Evolutionary conservation across 1,140 invertebrate species (phyloP).

Genomic region (Formica exsecta): DNA sequence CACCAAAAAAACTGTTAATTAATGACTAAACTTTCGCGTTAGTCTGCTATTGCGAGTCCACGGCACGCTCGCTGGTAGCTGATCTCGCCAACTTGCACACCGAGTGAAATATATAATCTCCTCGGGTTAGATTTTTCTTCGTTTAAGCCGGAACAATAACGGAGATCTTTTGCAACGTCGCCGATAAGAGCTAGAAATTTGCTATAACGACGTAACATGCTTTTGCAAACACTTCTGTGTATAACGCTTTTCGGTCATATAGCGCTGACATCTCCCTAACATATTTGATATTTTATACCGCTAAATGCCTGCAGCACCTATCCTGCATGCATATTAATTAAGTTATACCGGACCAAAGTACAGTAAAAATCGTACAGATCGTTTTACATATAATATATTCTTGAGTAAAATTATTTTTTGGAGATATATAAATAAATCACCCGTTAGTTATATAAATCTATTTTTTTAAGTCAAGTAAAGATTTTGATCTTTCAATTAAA

Average conservation of each 20-base stretch:
- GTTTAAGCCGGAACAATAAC: slow-evolving; percentile 64
- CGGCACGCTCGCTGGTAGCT: slow-evolving; percentile 48
- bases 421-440: slow-evolving; percentile 27
- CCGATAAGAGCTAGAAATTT: slow-evolving; percentile 60
- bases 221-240: slow-evolving; percentile 8
- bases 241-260: slow-evolving; percentile 32
- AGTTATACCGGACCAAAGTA: slow-evolving; percentile 24
- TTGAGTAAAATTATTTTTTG: slow-evolving; percentile 18
- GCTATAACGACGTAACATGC: slow-evolving; percentile 35
- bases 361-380: background rate
- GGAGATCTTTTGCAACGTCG: slow-evolving; percentile 46
- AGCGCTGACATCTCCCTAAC: slow-evolving; percentile 11
- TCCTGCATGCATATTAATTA: slow-evolving; percentile 51
- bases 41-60: slow-evolving; percentile 45
- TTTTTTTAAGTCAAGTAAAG: background rate
- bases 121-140: slow-evolving; percentile 53
- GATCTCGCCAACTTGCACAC: slow-evolving; percentile 48
- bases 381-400: background rate
- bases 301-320: slow-evolving; percentile 47
- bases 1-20: slow-evolving; percentile 67
- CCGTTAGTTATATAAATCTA: background rate
- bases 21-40: slow-evolving; percentile 62
- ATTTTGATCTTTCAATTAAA: slow-evolving; percentile 7
- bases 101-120: slow-evolving; percentile 56
- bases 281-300: slow-evolving; percentile 48